Evolutionary conservation across 2,888 invertebrate genomes (phyloP).

Genomic region (Agriopis marginaria): DNA sequence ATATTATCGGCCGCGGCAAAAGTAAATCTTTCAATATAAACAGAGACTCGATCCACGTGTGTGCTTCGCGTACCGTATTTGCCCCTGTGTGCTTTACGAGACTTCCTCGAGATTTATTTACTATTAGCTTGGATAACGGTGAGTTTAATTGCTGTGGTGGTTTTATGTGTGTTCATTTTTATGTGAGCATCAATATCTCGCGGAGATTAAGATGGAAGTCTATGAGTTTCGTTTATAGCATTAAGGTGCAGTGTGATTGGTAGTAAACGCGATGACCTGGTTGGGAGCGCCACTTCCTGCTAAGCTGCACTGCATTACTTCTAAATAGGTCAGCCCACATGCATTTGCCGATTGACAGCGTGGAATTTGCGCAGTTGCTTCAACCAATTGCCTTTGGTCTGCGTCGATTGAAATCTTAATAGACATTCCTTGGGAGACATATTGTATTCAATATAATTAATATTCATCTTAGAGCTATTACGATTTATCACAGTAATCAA

Average conservation of each 20-base stretch:
- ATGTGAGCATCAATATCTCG: conserved; percentile 54
- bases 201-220: conserved; percentile 26
- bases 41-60: conserved; percentile 47
- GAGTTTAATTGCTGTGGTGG: conserved; percentile 73
- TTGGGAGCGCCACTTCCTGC: conserved; percentile 34
- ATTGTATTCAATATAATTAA: conserved; percentile 1
- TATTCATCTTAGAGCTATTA: neutral
- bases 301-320: conserved; percentile 27
- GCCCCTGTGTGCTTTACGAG: conserved; percentile 70
- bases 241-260: conserved; percentile 22
- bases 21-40: conserved; percentile 61
- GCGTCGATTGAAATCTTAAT: conserved; percentile 23
- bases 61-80: conserved; percentile 51
- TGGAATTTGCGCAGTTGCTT: conserved; percentile 44
- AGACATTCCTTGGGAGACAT: conserved; percentile 11
- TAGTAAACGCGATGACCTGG: conserved; percentile 28
- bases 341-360: conserved; percentile 41
- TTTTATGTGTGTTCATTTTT: conserved; percentile 65
- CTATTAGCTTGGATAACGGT: conserved; percentile 71
- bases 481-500: neutral
- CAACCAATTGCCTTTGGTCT: conserved; percentile 39
- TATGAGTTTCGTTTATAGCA: conserved; percentile 20
- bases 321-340: conserved; percentile 47
- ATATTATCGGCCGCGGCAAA: conserved; percentile 51
- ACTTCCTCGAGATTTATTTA: conserved; percentile 67